Conservation (phyloP, 2,797 vertebrate genomes). For the Peromyscus aztecus region DNA sequence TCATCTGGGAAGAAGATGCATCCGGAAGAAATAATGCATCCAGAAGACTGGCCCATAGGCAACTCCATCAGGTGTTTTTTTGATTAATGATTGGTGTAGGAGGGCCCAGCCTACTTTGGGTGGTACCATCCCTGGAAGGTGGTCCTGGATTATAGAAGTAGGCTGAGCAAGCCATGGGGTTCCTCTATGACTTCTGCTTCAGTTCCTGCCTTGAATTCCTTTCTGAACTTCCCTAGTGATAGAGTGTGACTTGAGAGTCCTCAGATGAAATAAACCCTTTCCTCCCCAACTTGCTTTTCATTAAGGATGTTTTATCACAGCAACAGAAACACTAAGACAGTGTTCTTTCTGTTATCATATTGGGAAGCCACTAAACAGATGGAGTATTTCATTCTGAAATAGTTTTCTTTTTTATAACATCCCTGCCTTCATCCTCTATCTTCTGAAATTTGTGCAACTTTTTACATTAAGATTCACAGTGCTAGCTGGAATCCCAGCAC, state of each 20-base stretch:
- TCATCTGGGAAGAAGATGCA: too few relatives aligned
- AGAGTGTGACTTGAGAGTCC: neutral
- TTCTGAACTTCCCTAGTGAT: neutral
- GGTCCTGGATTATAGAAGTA: neutral
- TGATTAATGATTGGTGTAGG: neutral
- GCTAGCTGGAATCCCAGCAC: too few relatives aligned
- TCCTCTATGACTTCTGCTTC: neutral
- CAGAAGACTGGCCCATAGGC: too few relatives aligned
- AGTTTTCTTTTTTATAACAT: neutral
- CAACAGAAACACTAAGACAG: neutral
- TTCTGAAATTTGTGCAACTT: constrained; percentile 37
- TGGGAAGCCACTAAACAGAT: constrained; percentile 34
- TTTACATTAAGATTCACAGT: neutral
- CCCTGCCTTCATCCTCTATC: constrained; percentile 17
- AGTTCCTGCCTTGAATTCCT: neutral
- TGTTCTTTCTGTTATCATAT: neutral
- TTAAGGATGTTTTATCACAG: too few relatives aligned
- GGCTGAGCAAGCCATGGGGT: neutral
- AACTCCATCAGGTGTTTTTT: too few relatives aligned
- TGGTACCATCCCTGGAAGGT: neutral
- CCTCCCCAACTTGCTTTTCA: too few relatives aligned
- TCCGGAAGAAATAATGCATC: too few relatives aligned
- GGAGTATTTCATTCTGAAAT: neutral
- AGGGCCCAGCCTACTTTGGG: neutral
- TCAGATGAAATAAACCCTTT: neutral